A percentile compares a stretch with the other conserved stretches of the same genome.
phyloP scores from a whole-genome alignment of 2,797 vertebrate genomes.

The Neoniphon sammara region DNA sequence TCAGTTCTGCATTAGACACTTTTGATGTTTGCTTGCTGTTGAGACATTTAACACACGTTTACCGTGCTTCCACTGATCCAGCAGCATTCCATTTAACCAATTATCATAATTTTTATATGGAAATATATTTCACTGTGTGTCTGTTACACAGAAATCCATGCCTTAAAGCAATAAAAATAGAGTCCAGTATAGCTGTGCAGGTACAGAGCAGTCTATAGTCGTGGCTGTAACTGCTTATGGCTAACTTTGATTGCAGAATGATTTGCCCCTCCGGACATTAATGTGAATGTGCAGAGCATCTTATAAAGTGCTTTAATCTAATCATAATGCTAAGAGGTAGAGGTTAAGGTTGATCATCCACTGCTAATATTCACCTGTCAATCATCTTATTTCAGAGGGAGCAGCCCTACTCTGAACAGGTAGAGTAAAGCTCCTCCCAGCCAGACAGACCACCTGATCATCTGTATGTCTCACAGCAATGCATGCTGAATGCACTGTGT shows the following conservation, averaged over 20 bases:
- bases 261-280: constrained; percentile 37
- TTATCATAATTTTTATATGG: background rate
- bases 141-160: constrained; percentile 15
- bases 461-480: constrained; percentile 72
- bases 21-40: constrained; percentile 9
- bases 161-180: background rate
- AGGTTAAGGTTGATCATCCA: constrained; percentile 51
- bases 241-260: constrained; percentile 53
- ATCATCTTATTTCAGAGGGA: constrained; percentile 88
- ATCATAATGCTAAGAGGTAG: constrained; percentile 56
- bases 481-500: constrained; percentile 77
- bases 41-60: constrained; percentile 7
- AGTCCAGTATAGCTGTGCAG: background rate
- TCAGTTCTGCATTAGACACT: constrained; percentile 15
- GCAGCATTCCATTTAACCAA: constrained; percentile 10
- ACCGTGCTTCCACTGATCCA: constrained; percentile 12
- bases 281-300: constrained; percentile 52
- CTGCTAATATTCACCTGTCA: constrained; percentile 81
- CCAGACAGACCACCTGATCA: constrained; percentile 55
- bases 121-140: background rate
- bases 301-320: constrained; percentile 43
- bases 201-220: constrained; percentile 12
- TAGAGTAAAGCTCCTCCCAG: constrained; percentile 83
- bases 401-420: constrained; percentile 86
- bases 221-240: constrained; percentile 37